Evolutionary conservation across 2,113 vertebrate genomes (phyloP).

Genomic region (Physeter macrocephalus): DNA sequence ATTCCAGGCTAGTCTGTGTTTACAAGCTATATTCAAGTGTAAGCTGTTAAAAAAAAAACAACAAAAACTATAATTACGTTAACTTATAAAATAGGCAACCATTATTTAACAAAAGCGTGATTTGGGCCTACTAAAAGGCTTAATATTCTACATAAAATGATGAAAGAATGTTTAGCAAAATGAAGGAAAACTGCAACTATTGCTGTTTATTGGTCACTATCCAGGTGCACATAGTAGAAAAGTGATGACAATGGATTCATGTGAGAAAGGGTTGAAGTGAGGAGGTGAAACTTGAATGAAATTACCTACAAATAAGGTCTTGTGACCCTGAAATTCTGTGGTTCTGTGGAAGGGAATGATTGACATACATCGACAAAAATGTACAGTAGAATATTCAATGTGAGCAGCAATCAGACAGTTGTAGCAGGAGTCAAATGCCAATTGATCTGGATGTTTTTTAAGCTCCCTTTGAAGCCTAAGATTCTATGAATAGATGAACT

Average conservation of each 20-base stretch:
- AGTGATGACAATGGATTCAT: neutral
- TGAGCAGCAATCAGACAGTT: neutral
- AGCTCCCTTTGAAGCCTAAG: neutral
- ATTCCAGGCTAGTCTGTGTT: neutral
- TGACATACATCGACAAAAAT: neutral
- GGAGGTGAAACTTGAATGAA: neutral
- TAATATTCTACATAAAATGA: neutral
- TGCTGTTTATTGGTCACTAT: neutral
- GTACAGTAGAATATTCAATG: neutral
- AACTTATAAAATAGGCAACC: neutral
- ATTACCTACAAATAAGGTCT: neutral
- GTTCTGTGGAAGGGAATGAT: neutral
- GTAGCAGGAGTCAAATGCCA: neutral
- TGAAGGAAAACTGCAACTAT: neutral
- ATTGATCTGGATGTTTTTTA: neutral
- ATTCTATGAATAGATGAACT: neutral
- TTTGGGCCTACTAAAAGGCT: neutral
- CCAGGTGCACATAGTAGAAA: neutral
- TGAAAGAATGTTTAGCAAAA: neutral
- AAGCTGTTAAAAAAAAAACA: neutral
- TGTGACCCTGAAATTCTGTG: neutral
- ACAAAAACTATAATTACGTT: neutral
- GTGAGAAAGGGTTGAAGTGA: neutral
- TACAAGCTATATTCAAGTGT: neutral
- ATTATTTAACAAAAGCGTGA: neutral